A percentile compares a stretch with the other conserved stretches of the same genome.
These are phyloP conservation scores for Paedocypris sp. DNA, from an alignment of 2,113 vertebrate genomes.

Conservation along the genomic window DNA sequence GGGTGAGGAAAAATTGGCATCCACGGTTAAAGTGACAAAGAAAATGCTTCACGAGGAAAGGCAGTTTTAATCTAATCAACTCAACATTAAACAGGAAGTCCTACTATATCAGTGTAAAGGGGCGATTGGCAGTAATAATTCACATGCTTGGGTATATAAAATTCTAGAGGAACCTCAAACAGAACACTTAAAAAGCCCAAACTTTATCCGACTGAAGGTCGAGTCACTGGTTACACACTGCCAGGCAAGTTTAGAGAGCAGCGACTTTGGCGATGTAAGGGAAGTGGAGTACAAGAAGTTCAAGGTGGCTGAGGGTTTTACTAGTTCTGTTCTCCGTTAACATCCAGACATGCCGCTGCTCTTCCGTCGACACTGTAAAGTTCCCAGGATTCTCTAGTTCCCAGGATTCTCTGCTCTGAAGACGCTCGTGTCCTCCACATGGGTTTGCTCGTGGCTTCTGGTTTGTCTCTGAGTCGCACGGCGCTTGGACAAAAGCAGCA, in stretches of 20 bases:
- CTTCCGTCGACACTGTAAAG: too few species aligned
- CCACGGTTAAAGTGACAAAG: conserved; percentile 19
- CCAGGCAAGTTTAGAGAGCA: conserved; percentile 12
- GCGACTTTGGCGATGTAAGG: conserved; percentile 14
- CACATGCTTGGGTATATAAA: conserved; percentile 28
- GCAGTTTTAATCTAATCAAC: conserved; percentile 16
- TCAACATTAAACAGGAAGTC: conserved; percentile 14
- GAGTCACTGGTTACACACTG: not conserved
- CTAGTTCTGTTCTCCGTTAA: not conserved
- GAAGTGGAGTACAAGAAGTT: not conserved
- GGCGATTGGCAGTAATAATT: conserved; percentile 24
- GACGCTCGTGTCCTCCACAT: too few species aligned
- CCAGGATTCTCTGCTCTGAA: too few species aligned
- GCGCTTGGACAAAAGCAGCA: too few species aligned
- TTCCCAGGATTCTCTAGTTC: too few species aligned
- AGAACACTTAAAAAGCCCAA: conserved; percentile 24
- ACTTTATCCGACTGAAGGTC: not conserved
- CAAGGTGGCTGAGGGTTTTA: not conserved
- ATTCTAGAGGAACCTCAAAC: conserved; percentile 7
- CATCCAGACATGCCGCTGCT: too few species aligned
- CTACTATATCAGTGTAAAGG: conserved; percentile 2
- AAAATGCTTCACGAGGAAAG: conserved; percentile 19
- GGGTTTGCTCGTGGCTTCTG: too few species aligned
- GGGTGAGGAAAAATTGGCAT: conserved; percentile 15
- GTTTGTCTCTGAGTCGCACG: too few species aligned